phyloP scores from a whole-genome alignment of 2,113 vertebrate genomes.

The Dicentrarchus labrax region DNA sequence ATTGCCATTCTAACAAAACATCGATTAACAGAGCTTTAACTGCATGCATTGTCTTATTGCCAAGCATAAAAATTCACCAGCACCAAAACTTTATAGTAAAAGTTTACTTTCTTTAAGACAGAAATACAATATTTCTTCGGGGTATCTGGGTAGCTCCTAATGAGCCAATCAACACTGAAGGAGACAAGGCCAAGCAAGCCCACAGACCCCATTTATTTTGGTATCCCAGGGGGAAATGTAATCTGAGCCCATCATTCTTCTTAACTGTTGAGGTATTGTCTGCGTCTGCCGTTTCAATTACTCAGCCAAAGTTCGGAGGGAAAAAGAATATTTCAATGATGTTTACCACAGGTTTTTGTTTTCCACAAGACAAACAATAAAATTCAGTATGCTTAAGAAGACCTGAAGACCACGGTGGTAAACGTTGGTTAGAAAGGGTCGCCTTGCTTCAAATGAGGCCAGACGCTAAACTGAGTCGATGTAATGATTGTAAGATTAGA shows the following conservation, averaged over 20 bases:
- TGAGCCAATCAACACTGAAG: constrained; percentile 38
- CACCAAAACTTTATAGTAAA: constrained; percentile 5
- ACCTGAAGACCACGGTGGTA: background rate
- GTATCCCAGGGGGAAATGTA: background rate
- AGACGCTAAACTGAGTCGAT: constrained; percentile 19
- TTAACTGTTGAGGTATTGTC: background rate
- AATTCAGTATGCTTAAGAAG: background rate
- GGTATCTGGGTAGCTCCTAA: constrained; percentile 34
- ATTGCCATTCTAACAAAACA: constrained; percentile 14
- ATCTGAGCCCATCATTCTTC: constrained; percentile 23
- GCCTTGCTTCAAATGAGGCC: constrained; percentile 31
- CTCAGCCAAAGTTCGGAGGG: background rate
- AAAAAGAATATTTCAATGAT: background rate
- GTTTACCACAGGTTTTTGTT: background rate
- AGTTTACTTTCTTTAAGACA: constrained; percentile 31
- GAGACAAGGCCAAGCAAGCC: constrained; percentile 15
- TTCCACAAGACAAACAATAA: background rate
- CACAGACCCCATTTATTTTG: constrained; percentile 40
- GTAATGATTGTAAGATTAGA: constrained; percentile 52
- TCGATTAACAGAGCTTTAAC: constrained; percentile 8
- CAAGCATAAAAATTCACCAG: background rate
- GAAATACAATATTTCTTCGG: constrained; percentile 26
- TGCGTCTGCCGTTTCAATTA: constrained; percentile 26
- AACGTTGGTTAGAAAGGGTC: background rate
- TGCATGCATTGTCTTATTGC: background rate